Base-by-base conservation (phyloP, 2,888 invertebrate genomes). In the Shargacucullia verbasci region DNA sequence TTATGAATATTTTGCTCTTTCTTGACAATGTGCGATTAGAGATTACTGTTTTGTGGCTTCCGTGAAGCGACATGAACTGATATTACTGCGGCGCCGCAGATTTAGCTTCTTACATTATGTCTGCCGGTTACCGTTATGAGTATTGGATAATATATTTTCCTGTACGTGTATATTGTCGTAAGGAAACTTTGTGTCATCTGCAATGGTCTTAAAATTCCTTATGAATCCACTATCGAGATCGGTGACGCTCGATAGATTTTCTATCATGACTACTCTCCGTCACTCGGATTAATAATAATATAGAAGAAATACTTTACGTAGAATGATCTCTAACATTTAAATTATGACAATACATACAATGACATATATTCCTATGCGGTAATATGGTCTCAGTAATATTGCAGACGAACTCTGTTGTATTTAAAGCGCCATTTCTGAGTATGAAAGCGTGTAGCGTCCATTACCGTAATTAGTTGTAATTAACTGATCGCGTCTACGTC, bases 1-100 rank as follows among this genome's bases (percentile, higher is more conserved):
- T 85, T 88, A 87, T 89, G 88, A 90, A 90, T 89, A 88, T 89
- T 87, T 82, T 81, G 79, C 83, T 79, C 69, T 78, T 78, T 75
- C 83, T 81, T 82, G 79, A 83, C 83, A 83, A 81, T 83, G 70
- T 79, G 80, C 80, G 82, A 82, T 87, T 84, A 84, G 77, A 80
- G 78, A 82, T 84, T 82, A 78, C 71, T 63, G 73, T 69, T 74
- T 65, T 75, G 70, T 65, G 70, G 69, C 70, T 78, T 75, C 67
- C 65, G 64, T 55, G 59, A 55, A 67, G 72, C 68, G 58, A 58
- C 64, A 49, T 62, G 67, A 55, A 65, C 60, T 61, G 61, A 69
- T 65, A 73, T 72, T 68, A 58, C 69, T 57, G 52, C 45, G 63
- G 65, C 53, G 39, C 63, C 49, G 54, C 43, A 59, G 60, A 63